These are phyloP conservation scores for Macroteleia sp. DNA, from an alignment of 2,888 invertebrate species.

Conservation along the genomic window DNA sequence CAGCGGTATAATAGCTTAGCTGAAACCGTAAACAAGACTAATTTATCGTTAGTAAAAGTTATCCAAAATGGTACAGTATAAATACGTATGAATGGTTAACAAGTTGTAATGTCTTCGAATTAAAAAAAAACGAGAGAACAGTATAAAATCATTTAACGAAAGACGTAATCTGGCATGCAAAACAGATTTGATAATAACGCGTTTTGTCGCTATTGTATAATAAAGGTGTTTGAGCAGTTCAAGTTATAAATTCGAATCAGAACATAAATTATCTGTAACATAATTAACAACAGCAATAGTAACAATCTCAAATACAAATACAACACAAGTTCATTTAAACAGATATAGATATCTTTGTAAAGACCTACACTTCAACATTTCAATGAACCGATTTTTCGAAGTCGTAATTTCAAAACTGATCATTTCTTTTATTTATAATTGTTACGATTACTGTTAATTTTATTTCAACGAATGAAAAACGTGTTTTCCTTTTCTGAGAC, in stretches of 20 bases:
- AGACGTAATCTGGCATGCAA: conserved; percentile 57
- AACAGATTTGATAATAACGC: conserved; percentile 58
- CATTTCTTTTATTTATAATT: conserved; percentile 28
- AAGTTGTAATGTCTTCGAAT: conserved; percentile 43
- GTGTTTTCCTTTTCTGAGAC: conserved; percentile 1
- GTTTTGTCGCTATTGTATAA: conserved; percentile 39
- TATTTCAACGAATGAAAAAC: neutral
- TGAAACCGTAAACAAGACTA: conserved; percentile 60
- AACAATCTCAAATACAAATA: too few relatives aligned
- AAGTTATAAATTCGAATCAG: conserved; percentile 18
- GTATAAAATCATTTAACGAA: conserved; percentile 42
- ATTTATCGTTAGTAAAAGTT: conserved; percentile 63
- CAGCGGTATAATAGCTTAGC: conserved; percentile 60
- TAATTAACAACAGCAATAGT: too few relatives aligned
- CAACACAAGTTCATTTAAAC: too few relatives aligned
- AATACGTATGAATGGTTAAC: conserved; percentile 54
- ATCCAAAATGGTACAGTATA: conserved; percentile 57
- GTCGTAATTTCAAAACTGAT: neutral
- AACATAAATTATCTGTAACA: too few relatives aligned
- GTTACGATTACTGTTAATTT: conserved; percentile 21
- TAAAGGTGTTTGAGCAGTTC: conserved; percentile 42
- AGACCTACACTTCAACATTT: too few relatives aligned
- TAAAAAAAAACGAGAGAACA: conserved; percentile 46
- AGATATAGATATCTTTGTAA: too few relatives aligned
- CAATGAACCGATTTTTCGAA: too few relatives aligned